Evolutionary conservation across 1,140 invertebrate genomes (phyloP).

Genomic region (Drosophila hydei): DNA sequence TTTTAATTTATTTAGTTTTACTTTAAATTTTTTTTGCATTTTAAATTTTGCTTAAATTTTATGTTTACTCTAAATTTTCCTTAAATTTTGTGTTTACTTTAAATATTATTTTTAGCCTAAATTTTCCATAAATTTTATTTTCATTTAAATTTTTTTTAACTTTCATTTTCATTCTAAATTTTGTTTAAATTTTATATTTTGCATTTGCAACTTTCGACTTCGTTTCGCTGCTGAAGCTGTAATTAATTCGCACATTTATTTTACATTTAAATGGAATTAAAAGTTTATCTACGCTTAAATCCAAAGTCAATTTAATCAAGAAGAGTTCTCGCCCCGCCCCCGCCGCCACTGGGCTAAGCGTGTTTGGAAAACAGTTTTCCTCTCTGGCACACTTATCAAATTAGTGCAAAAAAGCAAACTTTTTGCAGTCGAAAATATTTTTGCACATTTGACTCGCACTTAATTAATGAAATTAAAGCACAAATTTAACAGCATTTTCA

Average conservation of each 20-base stretch:
- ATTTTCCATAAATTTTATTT: too few relatives aligned
- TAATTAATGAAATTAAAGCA: constrained; percentile 29
- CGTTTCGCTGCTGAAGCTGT: neutral
- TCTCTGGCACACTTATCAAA: constrained; percentile 18
- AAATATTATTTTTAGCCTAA: too few relatives aligned
- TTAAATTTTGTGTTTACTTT: too few relatives aligned
- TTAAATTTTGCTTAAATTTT: too few relatives aligned
- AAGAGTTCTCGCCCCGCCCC: neutral
- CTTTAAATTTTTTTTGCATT: too few relatives aligned
- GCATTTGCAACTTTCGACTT: neutral
- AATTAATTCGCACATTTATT: neutral
- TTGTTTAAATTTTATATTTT: neutral
- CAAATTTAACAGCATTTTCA: neutral
- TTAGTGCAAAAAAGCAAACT: constrained; percentile 9
- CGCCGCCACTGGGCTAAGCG: too few relatives aligned
- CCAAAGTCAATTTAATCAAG: constrained; percentile 11
- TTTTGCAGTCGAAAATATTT: constrained; percentile 11
- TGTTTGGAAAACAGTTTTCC: neutral
- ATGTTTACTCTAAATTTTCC: too few relatives aligned
- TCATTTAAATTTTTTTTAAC: too few relatives aligned
- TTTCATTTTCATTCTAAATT: neutral
- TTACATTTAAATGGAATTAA: neutral
- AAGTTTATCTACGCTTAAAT: neutral
- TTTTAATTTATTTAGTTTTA: too few relatives aligned
- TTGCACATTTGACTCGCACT: neutral